Conservation (phyloP, 1,140 invertebrate species). For the Euura lappo region DNA sequence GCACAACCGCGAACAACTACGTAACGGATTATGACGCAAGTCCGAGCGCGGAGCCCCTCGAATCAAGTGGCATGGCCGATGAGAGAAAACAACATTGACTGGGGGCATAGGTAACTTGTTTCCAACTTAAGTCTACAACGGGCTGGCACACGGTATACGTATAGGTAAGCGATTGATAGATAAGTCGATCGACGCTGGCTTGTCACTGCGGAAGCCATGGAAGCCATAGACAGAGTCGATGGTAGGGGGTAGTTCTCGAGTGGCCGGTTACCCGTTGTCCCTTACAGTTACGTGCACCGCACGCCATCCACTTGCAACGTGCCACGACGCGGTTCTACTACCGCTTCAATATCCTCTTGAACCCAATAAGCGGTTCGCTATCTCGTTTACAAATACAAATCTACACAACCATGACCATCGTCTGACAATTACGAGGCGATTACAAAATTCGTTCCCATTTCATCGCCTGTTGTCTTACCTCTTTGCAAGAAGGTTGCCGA, state of each 20-base stretch:
- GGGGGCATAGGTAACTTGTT: background rate
- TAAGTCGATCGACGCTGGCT: slow-evolving; percentile 6
- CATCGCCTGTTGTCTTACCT: slow-evolving; percentile 41
- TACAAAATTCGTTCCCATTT: too few species aligned
- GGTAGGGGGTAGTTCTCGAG: background rate
- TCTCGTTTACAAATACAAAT: background rate
- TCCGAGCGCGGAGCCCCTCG: background rate
- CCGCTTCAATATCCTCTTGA: background rate
- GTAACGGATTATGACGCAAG: background rate
- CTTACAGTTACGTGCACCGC: background rate
- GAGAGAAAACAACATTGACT: background rate
- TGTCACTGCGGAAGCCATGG: slow-evolving; percentile 6
- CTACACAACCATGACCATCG: background rate
- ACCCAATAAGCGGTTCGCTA: background rate
- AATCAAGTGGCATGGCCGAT: slow-evolving; percentile 1
- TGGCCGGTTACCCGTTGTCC: background rate
- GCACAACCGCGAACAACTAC: background rate
- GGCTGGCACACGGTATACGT: background rate
- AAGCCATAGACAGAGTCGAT: background rate
- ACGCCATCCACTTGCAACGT: background rate
- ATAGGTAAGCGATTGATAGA: slow-evolving; percentile 5
- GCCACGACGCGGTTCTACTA: too few species aligned
- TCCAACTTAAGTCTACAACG: background rate
- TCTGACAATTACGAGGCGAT: too few species aligned
- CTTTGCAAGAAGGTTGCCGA: slow-evolving; percentile 55